Conservation (phyloP, 1,140 invertebrate genomes). For the Oedothorax gibbosus region DNA sequence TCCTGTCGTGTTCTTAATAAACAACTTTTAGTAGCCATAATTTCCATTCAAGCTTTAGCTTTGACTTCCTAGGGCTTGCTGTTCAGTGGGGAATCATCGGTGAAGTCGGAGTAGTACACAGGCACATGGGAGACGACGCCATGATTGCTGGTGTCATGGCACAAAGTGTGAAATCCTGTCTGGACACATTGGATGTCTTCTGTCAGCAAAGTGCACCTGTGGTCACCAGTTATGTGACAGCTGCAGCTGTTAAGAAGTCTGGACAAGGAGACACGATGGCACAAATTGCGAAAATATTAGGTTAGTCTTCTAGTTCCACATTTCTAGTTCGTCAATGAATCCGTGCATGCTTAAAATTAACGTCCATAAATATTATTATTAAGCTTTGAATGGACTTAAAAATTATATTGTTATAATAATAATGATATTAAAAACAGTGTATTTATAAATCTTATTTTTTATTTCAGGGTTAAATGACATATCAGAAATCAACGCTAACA, state of each 20-base stretch:
- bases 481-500: not conserved
- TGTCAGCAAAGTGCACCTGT: slow-evolving; percentile 21
- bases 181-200: slow-evolving; percentile 23
- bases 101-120: slow-evolving; percentile 92
- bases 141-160: slow-evolving; percentile 34
- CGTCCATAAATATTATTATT: not conserved
- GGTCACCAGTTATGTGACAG: slow-evolving; percentile 35
- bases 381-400: not conserved
- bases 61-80: slow-evolving; percentile 73
- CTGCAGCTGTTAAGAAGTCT: not conserved
- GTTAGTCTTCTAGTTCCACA: not conserved
- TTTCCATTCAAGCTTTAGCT: not conserved
- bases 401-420: not conserved
- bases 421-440: not conserved
- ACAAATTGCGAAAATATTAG: slow-evolving; percentile 32
- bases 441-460: not conserved
- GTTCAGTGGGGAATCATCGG: slow-evolving; percentile 99
- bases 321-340: not conserved
- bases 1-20: no score
- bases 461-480: slow-evolving; percentile 4
- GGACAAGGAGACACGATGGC: not conserved
- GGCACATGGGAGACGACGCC: slow-evolving; percentile 74
- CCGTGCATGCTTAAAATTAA: not conserved
- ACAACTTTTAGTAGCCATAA: no score
- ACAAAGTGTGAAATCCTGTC: slow-evolving; percentile 34